Conservation (phyloP, 1,140 invertebrate genomes). For the Diploscapter pachys region DNA sequence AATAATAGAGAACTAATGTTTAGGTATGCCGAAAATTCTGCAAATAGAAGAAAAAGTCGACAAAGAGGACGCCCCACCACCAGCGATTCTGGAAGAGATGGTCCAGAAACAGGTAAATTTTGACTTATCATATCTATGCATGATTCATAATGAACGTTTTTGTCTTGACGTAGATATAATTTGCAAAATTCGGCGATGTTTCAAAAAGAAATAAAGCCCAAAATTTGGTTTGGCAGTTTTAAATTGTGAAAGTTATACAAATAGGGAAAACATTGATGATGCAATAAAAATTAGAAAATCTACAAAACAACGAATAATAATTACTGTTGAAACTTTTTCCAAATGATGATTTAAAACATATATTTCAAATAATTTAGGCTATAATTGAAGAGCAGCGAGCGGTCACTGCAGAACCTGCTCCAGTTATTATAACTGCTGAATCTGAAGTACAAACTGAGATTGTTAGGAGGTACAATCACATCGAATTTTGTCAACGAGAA, state of each 20-base stretch:
- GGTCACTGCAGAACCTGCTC: neutral
- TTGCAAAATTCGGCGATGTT: too few relatives aligned
- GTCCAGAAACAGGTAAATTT: slow-evolving; percentile 30
- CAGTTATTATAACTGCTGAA: slow-evolving; percentile 41
- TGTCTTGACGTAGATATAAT: too few relatives aligned
- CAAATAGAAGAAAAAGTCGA: slow-evolving; percentile 33
- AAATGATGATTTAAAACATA: too few relatives aligned
- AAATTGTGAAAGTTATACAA: slow-evolving; percentile 7
- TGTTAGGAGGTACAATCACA: slow-evolving; percentile 37
- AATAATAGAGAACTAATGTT: neutral
- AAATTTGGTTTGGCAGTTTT: slow-evolving; percentile 7
- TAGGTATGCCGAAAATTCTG: slow-evolving; percentile 45
- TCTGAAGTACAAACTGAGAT: slow-evolving; percentile 48
- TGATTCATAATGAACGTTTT: too few relatives aligned
- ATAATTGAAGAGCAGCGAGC: neutral
- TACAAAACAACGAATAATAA: too few relatives aligned
- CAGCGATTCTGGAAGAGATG: slow-evolving; percentile 44
- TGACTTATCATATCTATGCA: too few relatives aligned
- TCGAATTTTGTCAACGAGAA: slow-evolving; percentile 8
- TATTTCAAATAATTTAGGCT: too few relatives aligned
- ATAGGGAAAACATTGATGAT: neutral
- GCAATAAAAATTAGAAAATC: too few relatives aligned
- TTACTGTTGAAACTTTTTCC: too few relatives aligned
- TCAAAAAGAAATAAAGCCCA: neutral
- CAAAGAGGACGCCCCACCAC: slow-evolving; percentile 36